Conservation (phyloP, 2,888 invertebrate genomes). For the Chrysotoxum bicinctum region DNA sequence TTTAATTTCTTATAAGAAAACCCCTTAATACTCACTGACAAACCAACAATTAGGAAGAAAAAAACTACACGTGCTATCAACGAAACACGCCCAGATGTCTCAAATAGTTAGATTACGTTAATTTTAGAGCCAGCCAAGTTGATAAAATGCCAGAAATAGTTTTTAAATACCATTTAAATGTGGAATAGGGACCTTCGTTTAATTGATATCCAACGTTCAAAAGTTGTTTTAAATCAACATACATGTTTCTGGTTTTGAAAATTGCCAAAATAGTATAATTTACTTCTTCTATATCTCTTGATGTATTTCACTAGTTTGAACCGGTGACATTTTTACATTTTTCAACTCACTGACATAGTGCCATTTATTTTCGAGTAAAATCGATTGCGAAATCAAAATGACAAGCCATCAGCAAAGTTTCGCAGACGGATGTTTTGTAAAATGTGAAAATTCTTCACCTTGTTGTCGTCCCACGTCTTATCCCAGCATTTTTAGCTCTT, state of each 20-base stretch:
- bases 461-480: neutral
- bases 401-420: slow-evolving; percentile 49
- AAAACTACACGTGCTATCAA: neutral
- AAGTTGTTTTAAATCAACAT: no score
- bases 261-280: neutral
- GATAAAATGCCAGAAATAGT: neutral
- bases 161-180: neutral
- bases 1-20: no score
- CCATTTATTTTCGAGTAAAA: slow-evolving; percentile 65
- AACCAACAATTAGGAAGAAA: neutral
- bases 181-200: neutral
- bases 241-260: neutral
- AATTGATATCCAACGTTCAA: neutral
- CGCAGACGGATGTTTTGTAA: slow-evolving; percentile 28
- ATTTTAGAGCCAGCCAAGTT: neutral
- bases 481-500: neutral
- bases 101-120: neutral
- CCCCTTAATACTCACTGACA: no score
- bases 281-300: neutral
- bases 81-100: neutral
- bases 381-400: slow-evolving; percentile 58
- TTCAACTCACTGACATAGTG: slow-evolving; percentile 71
- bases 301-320: neutral
- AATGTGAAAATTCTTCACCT: slow-evolving; percentile 51
- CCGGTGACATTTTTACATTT: slow-evolving; percentile 53